These are phyloP conservation scores for Corythoichthys intestinalis DNA, from an alignment of 2,113 vertebrate genomes.

Conservation along the genomic window DNA sequence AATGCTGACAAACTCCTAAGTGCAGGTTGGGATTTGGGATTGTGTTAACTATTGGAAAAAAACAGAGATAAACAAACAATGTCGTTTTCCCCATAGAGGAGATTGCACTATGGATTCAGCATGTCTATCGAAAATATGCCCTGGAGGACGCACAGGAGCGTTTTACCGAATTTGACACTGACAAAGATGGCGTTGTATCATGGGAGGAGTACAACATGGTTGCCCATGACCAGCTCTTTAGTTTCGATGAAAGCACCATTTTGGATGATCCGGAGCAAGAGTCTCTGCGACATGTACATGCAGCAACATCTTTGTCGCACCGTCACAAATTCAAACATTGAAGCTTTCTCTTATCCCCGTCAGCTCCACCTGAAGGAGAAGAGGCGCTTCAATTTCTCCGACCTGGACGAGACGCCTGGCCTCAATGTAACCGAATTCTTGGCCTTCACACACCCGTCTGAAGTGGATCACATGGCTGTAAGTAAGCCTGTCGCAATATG, in stretches of 20 bases:
- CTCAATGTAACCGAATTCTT: slow-evolving; percentile 86
- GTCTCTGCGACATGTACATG: slow-evolving; percentile 84
- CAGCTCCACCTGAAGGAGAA: slow-evolving; percentile 92
- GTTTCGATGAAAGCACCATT: slow-evolving; percentile 77
- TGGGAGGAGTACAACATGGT: slow-evolving; percentile 92
- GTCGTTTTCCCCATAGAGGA: slow-evolving; percentile 74
- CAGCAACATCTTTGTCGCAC: background rate
- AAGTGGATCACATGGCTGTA: slow-evolving; percentile 89
- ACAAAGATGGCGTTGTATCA: slow-evolving; percentile 79
- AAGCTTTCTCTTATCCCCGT: background rate
- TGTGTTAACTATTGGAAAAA: background rate
- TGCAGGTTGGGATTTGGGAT: slow-evolving; percentile 66
- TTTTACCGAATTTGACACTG: slow-evolving; percentile 82
- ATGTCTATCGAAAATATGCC: slow-evolving; percentile 90
- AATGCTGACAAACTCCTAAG: slow-evolving; percentile 79
- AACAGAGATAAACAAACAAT: background rate
- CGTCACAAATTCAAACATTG: background rate
- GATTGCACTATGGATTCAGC: slow-evolving; percentile 91
- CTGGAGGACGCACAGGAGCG: slow-evolving; percentile 86
- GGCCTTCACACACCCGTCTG: slow-evolving; percentile 92
- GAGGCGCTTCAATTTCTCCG: slow-evolving; percentile 87
- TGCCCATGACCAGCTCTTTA: slow-evolving; percentile 80
- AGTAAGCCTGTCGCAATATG: no score
- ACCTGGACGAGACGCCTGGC: slow-evolving; percentile 73
- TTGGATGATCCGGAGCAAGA: slow-evolving; percentile 87